Base-by-base conservation (phyloP, 2,888 invertebrate species). In the Resseliella maxima region DNA sequence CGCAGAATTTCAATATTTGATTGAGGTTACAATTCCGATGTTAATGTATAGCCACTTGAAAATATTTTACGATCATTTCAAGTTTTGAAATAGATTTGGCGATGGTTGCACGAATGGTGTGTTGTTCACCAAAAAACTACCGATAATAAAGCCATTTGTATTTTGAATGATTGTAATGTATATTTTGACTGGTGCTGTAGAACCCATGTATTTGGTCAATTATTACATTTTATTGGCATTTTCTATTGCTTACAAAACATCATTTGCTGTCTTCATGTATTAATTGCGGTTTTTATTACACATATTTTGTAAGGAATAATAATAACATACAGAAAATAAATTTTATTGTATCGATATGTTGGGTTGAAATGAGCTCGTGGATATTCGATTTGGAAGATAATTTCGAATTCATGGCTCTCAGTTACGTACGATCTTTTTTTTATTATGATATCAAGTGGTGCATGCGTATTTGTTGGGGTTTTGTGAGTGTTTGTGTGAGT, bases 371-470 rank as follows among this genome's bases (percentile, higher is more conserved):
- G 38, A 83, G n/a, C 24, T 83, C n/a, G 38, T n/a, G 8, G 38
- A 38, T 6, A 5, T 83, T 38, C 31, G 38, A 38, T 72, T 72
- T 0, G 38, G 83, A 38, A 2, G 38, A 38, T 83, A 72, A 72
- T 72, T 72, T 72, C 15, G 35, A 72, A 72, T 72, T 72, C 72
- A 27, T 31, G 1, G 72, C 2, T 72, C 31, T 72, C 6, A 31
- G 72, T 72, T 31, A 35, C 72, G 72, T 15, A 83, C 24, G 24
- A 31, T 12, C 24, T n/a, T 83, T 38, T 83, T 83, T 38, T 83
- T 83, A 83, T 83, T 83, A 83, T 83, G 83, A 83, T 83, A 83
- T 83, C 83, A 83, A 83, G 83, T 83, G 83, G 83, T 83, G 83
- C 83, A 83, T 38, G 41, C 83, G 41, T n/a, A 3, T 83, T 83